phyloP scores from a whole-genome alignment of 2,888 invertebrate species.

The Silvanus unidentatus region DNA sequence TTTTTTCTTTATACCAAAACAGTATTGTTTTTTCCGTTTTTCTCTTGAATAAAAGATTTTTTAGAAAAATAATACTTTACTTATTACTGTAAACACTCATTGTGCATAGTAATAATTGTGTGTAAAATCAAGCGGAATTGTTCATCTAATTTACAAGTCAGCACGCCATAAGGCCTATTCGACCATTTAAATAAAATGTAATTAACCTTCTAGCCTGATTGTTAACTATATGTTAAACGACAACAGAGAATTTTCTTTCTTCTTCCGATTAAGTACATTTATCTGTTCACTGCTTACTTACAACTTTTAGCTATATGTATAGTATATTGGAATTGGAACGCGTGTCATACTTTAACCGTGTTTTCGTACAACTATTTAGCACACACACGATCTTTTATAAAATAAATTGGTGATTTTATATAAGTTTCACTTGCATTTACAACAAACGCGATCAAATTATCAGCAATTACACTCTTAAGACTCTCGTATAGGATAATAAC shows the following conservation, averaged over 20 bases:
- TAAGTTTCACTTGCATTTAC: slow-evolving; percentile 3
- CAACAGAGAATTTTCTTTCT: too few species aligned
- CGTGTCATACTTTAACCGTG: slow-evolving; percentile 3
- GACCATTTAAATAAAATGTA: neutral
- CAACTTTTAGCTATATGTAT: neutral
- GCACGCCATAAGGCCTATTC: too few species aligned
- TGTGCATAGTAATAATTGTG: too few species aligned
- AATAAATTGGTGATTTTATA: slow-evolving; percentile 1
- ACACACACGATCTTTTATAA: neutral
- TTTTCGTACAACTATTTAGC: slow-evolving; percentile 3
- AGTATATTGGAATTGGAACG: slow-evolving; percentile 1
- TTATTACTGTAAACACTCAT: too few species aligned
- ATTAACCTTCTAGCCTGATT: slow-evolving; percentile 2
- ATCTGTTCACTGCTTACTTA: neutral
- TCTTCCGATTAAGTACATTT: too few species aligned
- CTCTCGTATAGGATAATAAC: too few species aligned
- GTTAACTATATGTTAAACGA: neutral
- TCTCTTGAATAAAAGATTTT: slow-evolving; percentile 3
- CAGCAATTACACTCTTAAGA: too few species aligned
- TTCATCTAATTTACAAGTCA: neutral
- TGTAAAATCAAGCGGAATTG: neutral
- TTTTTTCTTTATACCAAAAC: slow-evolving; percentile 2
- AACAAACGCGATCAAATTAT: neutral
- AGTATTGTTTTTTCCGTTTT: slow-evolving; percentile 4
- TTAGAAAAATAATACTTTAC: neutral